A percentile compares a stretch with the other conserved stretches of the same genome.
phyloP scores from a whole-genome alignment of 2,113 vertebrate genomes.

The Clarias batrachus region DNA sequence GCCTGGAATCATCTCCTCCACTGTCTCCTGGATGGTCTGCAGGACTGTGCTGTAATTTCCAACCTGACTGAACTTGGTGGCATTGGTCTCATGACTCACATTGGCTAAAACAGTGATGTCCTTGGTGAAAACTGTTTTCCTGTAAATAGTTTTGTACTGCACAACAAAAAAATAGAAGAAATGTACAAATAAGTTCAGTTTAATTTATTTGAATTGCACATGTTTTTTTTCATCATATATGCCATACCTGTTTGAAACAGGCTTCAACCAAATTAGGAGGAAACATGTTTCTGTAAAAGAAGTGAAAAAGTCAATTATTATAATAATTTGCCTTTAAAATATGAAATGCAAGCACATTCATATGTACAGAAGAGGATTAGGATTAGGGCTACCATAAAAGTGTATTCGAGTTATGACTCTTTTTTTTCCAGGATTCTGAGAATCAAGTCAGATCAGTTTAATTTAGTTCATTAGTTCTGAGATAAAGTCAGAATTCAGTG shows the following conservation, averaged over 20 bases:
- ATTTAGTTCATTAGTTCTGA: too few relatives aligned
- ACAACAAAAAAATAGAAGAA: conserved; percentile 17
- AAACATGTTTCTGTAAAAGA: conserved; percentile 90
- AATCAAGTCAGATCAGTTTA: too few relatives aligned
- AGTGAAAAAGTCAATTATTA: conserved; percentile 3
- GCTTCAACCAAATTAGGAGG: conserved; percentile 95
- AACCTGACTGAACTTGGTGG: conserved; percentile 63
- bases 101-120: conserved; percentile 67
- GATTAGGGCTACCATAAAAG: too few relatives aligned
- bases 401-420: too few relatives aligned
- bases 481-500: too few relatives aligned
- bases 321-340: background rate
- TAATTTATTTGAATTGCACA: background rate
- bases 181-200: background rate
- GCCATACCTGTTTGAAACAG: conserved; percentile 94
- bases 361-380: too few relatives aligned
- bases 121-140: conserved; percentile 82
- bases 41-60: conserved; percentile 79
- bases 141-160: conserved; percentile 90
- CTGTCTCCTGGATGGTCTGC: conserved; percentile 78
- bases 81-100: conserved; percentile 58
- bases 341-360: background rate
- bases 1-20: conserved; percentile 85
- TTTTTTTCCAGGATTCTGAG: too few relatives aligned
- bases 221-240: background rate